phyloP scores from a whole-genome alignment of 1,140 invertebrate species.

The Meloidogyne chitwoodi region DNA sequence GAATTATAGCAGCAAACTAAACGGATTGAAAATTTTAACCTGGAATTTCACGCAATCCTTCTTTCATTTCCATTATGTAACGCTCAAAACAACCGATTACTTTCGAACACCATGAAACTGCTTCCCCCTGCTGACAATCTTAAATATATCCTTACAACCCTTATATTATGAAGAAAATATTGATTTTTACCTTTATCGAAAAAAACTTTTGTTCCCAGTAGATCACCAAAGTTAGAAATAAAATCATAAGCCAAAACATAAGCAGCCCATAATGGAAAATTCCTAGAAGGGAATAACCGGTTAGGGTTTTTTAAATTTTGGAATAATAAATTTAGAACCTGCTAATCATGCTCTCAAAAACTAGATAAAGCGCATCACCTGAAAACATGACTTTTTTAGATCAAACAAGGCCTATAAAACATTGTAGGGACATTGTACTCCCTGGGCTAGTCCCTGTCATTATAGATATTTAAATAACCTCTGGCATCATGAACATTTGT shows the following conservation, averaged over 20 bases:
- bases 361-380: slow-evolving; percentile 7
- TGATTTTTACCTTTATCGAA: not conserved
- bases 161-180: too few relatives aligned
- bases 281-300: too few relatives aligned
- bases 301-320: too few relatives aligned
- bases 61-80: not conserved
- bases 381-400: not conserved
- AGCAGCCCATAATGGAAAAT: slow-evolving; percentile 17
- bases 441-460: too few relatives aligned
- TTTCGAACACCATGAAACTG: not conserved
- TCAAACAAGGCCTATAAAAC: not conserved
- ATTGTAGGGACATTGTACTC: too few relatives aligned
- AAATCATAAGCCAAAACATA: slow-evolving; percentile 15
- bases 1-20: not conserved
- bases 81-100: slow-evolving; percentile 1
- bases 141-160: too few relatives aligned
- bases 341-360: slow-evolving; percentile 9
- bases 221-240: not conserved
- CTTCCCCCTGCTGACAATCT: not conserved
- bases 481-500: not conserved
- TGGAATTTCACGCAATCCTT: not conserved
- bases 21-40: not conserved
- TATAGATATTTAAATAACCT: not conserved
- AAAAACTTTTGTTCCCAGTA: not conserved
- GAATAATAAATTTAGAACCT: not conserved